Evolutionary conservation across 2,888 invertebrate genomes (phyloP), one percentile per base, ranked within the genome.

Genomic region (Scaptomyza tumidula): DNA sequence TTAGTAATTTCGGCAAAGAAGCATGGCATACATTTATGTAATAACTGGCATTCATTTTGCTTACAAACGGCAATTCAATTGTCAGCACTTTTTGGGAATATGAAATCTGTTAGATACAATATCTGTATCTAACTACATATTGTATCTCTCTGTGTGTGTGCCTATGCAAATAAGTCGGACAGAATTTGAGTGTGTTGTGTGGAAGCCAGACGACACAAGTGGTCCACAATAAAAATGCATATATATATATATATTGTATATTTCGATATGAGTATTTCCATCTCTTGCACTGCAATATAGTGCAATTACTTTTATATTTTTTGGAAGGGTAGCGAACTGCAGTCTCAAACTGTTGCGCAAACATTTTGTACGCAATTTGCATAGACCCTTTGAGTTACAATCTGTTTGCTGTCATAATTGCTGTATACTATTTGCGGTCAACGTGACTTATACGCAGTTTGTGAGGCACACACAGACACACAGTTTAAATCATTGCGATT

Each of bases 291-390:
- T 79, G 69, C 75, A 82, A 89, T 85, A 77, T 88, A 89, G 67
- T 77, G 73, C 81, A 80, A 89, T 87, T 82, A 86, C 82, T 77
- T 76, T 72, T 76, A 72, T 78, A 14, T 13, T 37, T 37, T 37
- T 37, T 56, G 69, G 33, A 16, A 37, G 35, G 43, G 43, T 49
- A 33, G 39, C 35, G 43, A 60, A 41, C 31, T 33, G 49, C 39
- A 49, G 9, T 13, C 37, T 49, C 44, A 72, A 74, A 82, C 78
- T 86, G 75, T 64, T 78, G 84, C 65, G 64, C 69, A 72, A 75
- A 75, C 72, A 83, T 70, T 78, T 70, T 64, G 52, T 67, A 57
- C 52, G 41, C 48, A 60, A 80, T 76, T 76, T 78, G 63, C 72
- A 76, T 72, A 66, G 65, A 65, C 41, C 71, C 52, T 67, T 62